Percentiles rank a stretch among this genome's conserved stretches.
phyloP scores from a whole-genome alignment of 2,888 invertebrate species.

The Noctua janthina region DNA sequence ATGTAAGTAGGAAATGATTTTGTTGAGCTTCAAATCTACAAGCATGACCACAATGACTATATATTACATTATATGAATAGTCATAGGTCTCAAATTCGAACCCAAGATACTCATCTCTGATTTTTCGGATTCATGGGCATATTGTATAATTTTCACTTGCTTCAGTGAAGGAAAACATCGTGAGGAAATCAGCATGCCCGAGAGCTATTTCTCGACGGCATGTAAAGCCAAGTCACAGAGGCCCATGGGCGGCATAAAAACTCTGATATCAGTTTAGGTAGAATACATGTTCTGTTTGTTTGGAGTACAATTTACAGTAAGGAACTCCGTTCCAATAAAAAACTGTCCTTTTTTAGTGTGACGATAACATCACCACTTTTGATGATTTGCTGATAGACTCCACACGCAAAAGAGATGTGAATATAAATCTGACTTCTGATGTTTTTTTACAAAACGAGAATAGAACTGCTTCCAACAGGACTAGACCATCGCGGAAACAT shows the following conservation, averaged over 20 bases:
- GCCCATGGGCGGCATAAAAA: no score
- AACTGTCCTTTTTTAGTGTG: constrained; percentile 15
- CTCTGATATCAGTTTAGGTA: no score
- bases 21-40: not conserved
- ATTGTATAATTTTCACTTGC: no score
- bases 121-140: no score
- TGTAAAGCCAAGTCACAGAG: no score
- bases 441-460: constrained; percentile 1
- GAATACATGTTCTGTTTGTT: not conserved
- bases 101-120: no score
- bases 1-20: not conserved
- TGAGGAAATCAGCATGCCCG: no score
- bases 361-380: not conserved
- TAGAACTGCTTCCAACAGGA: not conserved
- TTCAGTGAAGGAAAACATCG: no score
- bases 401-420: constrained; percentile 18
- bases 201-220: no score
- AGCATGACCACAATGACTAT: not conserved
- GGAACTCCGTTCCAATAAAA: not conserved
- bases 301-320: not conserved
- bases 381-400: not conserved
- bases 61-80: no score
- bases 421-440: constrained; percentile 15
- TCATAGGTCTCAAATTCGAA: no score
- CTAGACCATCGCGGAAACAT: constrained; percentile 1